Base-by-base conservation (phyloP, 2,888 invertebrate species). In the Hymenopus coronatus region DNA sequence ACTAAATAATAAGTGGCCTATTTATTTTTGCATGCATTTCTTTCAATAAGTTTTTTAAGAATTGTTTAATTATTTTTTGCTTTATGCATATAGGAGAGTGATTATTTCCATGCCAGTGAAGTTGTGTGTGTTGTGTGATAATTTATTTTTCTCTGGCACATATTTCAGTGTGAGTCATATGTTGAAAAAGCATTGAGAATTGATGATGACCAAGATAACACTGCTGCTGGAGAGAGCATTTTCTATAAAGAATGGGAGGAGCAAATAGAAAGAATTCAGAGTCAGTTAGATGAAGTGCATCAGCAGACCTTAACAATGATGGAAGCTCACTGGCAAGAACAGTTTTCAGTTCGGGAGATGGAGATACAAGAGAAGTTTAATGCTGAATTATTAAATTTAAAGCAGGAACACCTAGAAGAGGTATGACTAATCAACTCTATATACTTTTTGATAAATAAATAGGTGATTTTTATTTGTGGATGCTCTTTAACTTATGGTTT, bases 291-390 rank as follows among this genome's bases (percentile, higher is more conserved):
- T 20, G 83, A 82, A 27, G 87, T 86, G 0, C 90, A 90, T 28
- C 30, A 28, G 1, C 40, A 87, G 14, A 87, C 90, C 4, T 81
- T 89, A n/a, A 25, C 81, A 20, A 82, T 87, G 3, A 84, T 89
- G 28, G 88, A 82, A 30, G 54, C 28, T 28, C 87, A 89, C 46
- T 84, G 87, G 46, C 46, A 84, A 33, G 81, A 86, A 12, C 85
- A 89, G 84, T 90, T 89, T 86, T 27, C 89, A n/a, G 70, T 83
- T 14, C 87, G 88, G 14, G 90, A 90, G 84, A 33, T 81, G 8
- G 88, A 87, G 27, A 9, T 90, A 82, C 85, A 88, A 33, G 70
- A 83, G 33, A 83, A 85, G 27, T 89, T 83, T 28, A 15, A 28
- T 0, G 82, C 83, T 25, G 87, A 90, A 84, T 25, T 90, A 28